Base-by-base conservation (phyloP, 92 coral and sea anemone species). In the Bergia sp. region DNA sequence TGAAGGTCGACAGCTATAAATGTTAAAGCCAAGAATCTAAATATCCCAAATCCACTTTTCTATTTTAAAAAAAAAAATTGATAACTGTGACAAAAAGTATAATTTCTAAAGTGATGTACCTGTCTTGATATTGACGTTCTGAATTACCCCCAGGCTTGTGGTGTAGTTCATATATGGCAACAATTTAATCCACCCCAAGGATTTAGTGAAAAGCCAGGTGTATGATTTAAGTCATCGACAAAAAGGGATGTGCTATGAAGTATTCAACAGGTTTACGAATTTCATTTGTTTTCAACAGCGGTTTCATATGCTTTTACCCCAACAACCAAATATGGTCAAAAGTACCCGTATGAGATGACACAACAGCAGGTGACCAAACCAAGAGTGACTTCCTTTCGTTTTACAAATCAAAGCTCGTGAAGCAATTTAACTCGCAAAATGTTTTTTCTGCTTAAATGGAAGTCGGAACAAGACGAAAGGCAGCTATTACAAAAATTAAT, bases 291-390 rank as follows among this genome's bases (percentile, higher is more conserved):
- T 82, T 49, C 37, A 44, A 72, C 40, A 10, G 44, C 40, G 66
- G 77, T 45, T 69, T 1, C 45, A 9, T 6, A 1, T 84, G 87
- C 67, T 84, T 55, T 45, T 36, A 37, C 4, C 12, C 20, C 21
- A 38, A 72, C 12, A 29, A 44, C 87, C 79, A 84, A 84, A 71
- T 84, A 71, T 84, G 87, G 87, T 29, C 7, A 73, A 44, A 8
- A 29, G 53, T 72, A 84, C 87, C 87, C 8, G 87, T 29, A 15
- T n/a, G 41, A n/a, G 3, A 4, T 43, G 42, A 50, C 42, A 12
- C 37, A 67, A 16, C 58, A 69, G 78, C 87, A 84, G 87, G 87
- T 84, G 67, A 64, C 15, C n/a, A 84, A 84, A 40, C 79, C 55
- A 7, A 43, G 42, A 44, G 57, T 20, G 67, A 42, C 20, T 15